A percentile compares a stretch with the other conserved stretches of the same genome.
These are phyloP conservation scores for Mamestra brassicae DNA, from an alignment of 2,888 invertebrate genomes.

Conservation along the genomic window DNA sequence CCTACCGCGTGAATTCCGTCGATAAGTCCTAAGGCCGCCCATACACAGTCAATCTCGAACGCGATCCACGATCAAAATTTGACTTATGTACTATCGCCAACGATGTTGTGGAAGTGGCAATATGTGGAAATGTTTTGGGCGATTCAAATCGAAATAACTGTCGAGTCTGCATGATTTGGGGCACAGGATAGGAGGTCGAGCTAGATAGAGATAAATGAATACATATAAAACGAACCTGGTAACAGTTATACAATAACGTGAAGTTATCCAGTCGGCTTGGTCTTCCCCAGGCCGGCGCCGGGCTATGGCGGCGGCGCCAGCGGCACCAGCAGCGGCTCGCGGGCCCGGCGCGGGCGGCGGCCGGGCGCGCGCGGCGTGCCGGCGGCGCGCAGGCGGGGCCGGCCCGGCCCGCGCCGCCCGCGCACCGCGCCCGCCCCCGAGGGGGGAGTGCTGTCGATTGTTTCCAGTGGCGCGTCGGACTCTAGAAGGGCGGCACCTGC, in stretches of 20 bases:
- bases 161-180: no score
- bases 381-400: constrained; percentile 67
- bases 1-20: no score
- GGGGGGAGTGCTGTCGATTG: constrained; percentile 52
- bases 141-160: no score
- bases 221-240: constrained; percentile 23
- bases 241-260: constrained; percentile 8
- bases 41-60: no score
- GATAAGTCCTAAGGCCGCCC: no score
- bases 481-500: constrained; percentile 81
- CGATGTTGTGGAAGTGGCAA: no score
- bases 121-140: no score
- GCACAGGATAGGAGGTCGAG: no score
- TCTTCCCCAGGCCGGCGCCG: not conserved
- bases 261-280: not conserved
- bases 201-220: no score
- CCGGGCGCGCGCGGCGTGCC: constrained; percentile 69
- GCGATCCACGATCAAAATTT: no score
- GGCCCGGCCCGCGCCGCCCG: constrained; percentile 65
- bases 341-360: constrained; percentile 79
- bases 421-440: constrained; percentile 24
- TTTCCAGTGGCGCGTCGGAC: constrained; percentile 81
- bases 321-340: constrained; percentile 88
- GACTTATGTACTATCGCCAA: no score
- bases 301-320: constrained; percentile 87